Base-by-base conservation (phyloP, 2,113 vertebrate genomes). In the Psettodes erumei region DNA sequence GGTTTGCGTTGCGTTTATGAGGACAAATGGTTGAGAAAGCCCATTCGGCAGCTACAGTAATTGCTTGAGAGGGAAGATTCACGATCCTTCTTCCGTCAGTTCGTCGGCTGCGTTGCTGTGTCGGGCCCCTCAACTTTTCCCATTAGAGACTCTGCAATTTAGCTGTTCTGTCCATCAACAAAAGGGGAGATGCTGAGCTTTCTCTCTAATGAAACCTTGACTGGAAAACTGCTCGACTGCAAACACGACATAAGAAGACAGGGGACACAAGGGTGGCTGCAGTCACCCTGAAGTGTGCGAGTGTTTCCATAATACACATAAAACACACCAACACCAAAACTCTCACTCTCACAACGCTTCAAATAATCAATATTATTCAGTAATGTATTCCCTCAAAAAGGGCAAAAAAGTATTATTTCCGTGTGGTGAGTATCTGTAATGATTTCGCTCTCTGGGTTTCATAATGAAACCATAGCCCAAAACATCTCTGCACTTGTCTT, bases 151-250 rank as follows among this genome's bases (percentile, higher is more conserved):
- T 81, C 88, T 37, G 73, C 79, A 83, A 79, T 89, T 85, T 83
- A 88, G 81, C 80, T 35, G 65, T 85, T 85, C 83, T 89, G 76
- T 80, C 33, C 66, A 86, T 87, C 84, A 85, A 82, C 83, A 81
- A 51, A 60, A 75, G 47, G 45, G 75, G 75, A 77, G 77, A 80
- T n/a, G 47, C 81, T 35, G 61, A 74, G 75, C 82, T 81, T 88
- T 79, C 32, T 77, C 63, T 77, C 89, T 85, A 91, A 93, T 93
- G 89, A 91, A 89, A 89, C 68, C 82, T 77, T 91, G 80, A 88
- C 91, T 88, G 75, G 79, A 89, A 90, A 90, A 89, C 81, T 73
- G 71, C 59, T 91, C 81, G 69, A 79, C 71, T 43, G 55, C 88
- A 84, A 65, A 67, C 60, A 71, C 32, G 61, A 62, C 54, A 40